These are phyloP conservation scores for Tetramorium parvispinum DNA, from an alignment of 1,140 invertebrate species.

Conservation along the genomic window DNA sequence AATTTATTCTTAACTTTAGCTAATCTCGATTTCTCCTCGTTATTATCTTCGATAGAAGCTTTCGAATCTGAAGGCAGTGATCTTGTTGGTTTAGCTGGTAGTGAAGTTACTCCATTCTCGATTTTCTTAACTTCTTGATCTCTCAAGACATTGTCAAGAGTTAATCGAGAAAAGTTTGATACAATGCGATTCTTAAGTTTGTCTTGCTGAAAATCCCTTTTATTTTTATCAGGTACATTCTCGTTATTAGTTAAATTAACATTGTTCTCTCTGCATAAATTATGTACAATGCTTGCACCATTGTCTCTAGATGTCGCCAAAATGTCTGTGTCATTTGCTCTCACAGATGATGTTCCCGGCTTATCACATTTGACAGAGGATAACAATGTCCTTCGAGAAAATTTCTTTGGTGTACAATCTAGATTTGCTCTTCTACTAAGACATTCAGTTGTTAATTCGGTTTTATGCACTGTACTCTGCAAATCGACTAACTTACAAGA, in stretches of 20 bases:
- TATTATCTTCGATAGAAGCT: background rate
- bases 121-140: background rate
- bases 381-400: background rate
- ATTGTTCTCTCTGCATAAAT: background rate
- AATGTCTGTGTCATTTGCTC: background rate
- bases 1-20: background rate
- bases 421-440: background rate
- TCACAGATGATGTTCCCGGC: background rate
- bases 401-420: background rate
- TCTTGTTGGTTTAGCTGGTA: constrained; percentile 34
- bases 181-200: constrained; percentile 33
- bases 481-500: background rate
- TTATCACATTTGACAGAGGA: background rate
- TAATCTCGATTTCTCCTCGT: background rate
- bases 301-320: background rate
- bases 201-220: constrained; percentile 9
- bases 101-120: background rate
- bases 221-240: constrained; percentile 21
- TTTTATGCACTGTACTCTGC: background rate
- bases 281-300: background rate
- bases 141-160: background rate
- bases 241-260: background rate
- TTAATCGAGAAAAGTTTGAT: background rate
- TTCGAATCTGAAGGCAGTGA: constrained; percentile 55
- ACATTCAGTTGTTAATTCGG: background rate